phyloP scores from a whole-genome alignment of 2,888 invertebrate species.

The Chouioia cunea region DNA sequence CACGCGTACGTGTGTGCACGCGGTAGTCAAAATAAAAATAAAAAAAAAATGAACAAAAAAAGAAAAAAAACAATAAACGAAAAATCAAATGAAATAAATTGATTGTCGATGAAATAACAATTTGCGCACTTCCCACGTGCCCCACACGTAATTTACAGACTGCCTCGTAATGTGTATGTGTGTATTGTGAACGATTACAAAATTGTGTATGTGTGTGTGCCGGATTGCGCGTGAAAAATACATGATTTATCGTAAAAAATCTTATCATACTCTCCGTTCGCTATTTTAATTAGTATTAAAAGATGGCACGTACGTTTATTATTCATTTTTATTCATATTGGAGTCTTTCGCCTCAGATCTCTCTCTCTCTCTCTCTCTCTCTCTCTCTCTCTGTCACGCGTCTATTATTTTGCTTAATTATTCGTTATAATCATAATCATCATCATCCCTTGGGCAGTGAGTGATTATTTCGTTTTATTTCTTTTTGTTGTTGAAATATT shows the following conservation, averaged over 20 bases:
- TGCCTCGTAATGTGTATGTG: no score
- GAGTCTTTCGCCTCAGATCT: constrained; percentile 10
- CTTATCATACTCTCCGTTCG: constrained; percentile 47
- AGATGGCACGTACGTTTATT: constrained; percentile 48
- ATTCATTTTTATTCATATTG: constrained; percentile 1
- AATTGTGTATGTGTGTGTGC: constrained; percentile 20
- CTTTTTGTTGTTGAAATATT: constrained; percentile 18
- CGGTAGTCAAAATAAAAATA: constrained; percentile 12
- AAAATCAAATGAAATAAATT: constrained; percentile 28
- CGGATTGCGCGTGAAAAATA: constrained; percentile 49
- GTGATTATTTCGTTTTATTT: neutral
- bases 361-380: neutral
- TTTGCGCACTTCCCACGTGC: neutral
- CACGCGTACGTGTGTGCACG: constrained; percentile 23
- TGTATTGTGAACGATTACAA: neutral
- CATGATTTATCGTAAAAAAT: constrained; percentile 49
- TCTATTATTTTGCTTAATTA: neutral
- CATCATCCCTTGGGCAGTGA: constrained; percentile 27
- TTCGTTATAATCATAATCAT: neutral
- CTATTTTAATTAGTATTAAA: constrained; percentile 46
- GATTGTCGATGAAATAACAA: constrained; percentile 6
- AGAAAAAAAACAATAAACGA: neutral
- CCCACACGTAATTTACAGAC: no score
- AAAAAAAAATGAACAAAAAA: neutral
- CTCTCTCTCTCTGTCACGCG: neutral